Conservation (phyloP, 2,113 vertebrate species). For the Formicarius rufipectus region DNA sequence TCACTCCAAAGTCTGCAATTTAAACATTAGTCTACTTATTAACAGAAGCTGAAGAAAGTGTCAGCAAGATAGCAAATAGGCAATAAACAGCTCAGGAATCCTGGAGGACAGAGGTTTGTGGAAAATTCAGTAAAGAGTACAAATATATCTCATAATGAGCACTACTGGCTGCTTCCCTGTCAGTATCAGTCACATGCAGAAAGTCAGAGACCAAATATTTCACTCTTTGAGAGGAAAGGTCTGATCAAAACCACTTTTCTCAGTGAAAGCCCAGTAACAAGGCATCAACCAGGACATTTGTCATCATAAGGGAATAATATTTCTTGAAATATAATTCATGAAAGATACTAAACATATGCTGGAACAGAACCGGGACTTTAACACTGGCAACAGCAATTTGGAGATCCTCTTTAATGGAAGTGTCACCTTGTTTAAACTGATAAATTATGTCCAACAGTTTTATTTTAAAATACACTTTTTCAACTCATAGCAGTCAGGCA, state of each 20-base stretch:
- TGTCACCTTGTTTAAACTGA: background rate
- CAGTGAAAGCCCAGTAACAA: background rate
- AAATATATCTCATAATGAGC: background rate
- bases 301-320: background rate
- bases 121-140: background rate
- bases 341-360: background rate
- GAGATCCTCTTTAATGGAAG: background rate
- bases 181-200: background rate
- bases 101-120: background rate
- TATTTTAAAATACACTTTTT: background rate
- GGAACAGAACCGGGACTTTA: background rate
- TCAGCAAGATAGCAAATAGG: background rate
- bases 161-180: background rate
- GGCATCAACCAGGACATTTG: background rate
- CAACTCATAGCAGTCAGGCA: background rate
- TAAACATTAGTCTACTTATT: background rate
- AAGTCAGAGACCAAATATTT: background rate
- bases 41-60: background rate
- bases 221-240: background rate
- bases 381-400: background rate
- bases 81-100: background rate
- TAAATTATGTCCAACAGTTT: background rate
- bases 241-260: background rate
- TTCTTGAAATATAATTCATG: background rate
- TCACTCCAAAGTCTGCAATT: background rate